Evolutionary conservation across 2,113 vertebrate species (phyloP).

Genomic region (Pangasianodon hypophthalmus): DNA sequence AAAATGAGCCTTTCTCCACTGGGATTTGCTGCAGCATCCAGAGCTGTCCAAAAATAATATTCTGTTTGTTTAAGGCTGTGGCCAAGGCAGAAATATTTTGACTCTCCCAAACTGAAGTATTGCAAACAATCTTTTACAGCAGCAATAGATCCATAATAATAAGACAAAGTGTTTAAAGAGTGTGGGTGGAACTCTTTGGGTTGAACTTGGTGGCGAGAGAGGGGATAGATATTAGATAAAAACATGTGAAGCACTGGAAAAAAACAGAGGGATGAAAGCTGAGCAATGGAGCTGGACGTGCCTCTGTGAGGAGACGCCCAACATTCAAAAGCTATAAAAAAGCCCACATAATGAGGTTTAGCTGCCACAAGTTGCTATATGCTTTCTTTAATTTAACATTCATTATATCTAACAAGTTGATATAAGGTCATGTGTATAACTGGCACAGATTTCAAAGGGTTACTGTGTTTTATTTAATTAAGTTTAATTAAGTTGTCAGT

Average conservation of each 20-base stretch:
- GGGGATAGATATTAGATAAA: constrained; percentile 51
- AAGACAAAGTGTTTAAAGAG: constrained; percentile 64
- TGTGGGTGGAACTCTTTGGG: constrained; percentile 51
- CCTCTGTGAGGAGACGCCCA: constrained; percentile 21
- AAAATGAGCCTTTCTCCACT: constrained; percentile 53
- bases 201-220: constrained; percentile 31
- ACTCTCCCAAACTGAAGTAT: constrained; percentile 73
- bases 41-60: constrained; percentile 72
- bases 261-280: constrained; percentile 14
- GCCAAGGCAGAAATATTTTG: constrained; percentile 75
- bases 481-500: constrained; percentile 4
- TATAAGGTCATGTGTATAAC: constrained; percentile 16
- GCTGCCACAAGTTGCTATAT: constrained; percentile 18
- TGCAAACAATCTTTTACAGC: constrained; percentile 72
- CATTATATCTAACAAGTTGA: constrained; percentile 8
- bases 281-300: neutral
- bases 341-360: constrained; percentile 22
- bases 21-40: constrained; percentile 56
- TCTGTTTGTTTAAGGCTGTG: constrained; percentile 72
- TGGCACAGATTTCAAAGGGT: constrained; percentile 11
- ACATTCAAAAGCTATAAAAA: constrained; percentile 16
- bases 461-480: constrained; percentile 30
- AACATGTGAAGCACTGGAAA: constrained; percentile 46
- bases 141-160: constrained; percentile 66
- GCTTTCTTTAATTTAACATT: constrained; percentile 11